These are phyloP conservation scores for Hemiprocne comata DNA, from an alignment of 2,113 vertebrate genomes.

Conservation along the genomic window DNA sequence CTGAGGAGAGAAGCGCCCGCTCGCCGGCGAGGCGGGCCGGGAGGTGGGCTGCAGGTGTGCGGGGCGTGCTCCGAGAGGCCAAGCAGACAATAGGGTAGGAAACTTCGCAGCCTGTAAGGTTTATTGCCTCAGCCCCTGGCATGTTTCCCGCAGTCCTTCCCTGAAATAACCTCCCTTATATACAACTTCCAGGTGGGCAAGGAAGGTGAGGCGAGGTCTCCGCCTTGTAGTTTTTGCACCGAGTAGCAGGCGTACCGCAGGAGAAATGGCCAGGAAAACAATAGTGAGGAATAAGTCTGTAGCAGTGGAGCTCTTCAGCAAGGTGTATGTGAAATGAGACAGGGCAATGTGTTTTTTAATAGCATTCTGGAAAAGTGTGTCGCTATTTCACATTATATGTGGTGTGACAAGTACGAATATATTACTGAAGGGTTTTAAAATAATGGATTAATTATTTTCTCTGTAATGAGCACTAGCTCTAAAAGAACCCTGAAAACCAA, in stretches of 20 bases:
- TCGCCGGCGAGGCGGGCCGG: no score
- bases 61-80: background rate
- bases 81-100: background rate
- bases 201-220: background rate
- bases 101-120: accelerated
- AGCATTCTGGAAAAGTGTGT: background rate
- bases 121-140: background rate
- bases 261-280: background rate
- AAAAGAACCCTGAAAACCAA: background rate
- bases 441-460: background rate
- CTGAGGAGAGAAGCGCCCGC: no score
- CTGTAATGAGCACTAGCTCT: no score
- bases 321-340: background rate
- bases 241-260: accelerated
- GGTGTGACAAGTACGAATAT: accelerated
- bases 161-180: accelerated
- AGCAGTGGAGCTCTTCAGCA: background rate
- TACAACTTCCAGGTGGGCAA: background rate
- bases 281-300: background rate
- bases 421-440: background rate
- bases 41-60: background rate
- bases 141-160: background rate
- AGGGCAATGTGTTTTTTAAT: accelerated
- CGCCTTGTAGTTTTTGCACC: accelerated
- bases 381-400: accelerated